Evolutionary conservation across 30 jellyfish, hydroid and myxozoan genomes (phyloP).

Genomic region (Hydractinia symbiolongicarpus): DNA sequence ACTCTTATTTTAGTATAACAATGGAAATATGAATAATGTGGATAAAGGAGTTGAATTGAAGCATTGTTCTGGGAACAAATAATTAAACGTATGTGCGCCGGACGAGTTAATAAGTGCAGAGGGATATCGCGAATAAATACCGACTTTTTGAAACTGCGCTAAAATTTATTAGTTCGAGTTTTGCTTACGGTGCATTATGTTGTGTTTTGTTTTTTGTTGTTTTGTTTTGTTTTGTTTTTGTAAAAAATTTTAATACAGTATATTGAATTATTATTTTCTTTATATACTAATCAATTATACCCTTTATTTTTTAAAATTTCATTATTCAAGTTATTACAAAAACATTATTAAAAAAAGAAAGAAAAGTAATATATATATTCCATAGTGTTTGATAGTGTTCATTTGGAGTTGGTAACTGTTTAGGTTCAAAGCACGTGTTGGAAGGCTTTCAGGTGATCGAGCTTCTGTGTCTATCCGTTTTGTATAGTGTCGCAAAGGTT

Average conservation of each 20-base stretch:
- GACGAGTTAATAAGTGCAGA: slow-evolving; percentile 15
- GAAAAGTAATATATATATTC: too few relatives aligned
- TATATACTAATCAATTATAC: not conserved
- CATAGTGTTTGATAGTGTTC: too few relatives aligned
- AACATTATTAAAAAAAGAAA: too few relatives aligned
- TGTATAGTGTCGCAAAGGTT: not conserved
- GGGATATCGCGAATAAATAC: slow-evolving; percentile 23
- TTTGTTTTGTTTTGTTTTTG: too few relatives aligned
- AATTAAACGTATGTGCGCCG: slow-evolving; percentile 27
- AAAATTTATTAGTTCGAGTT: slow-evolving; percentile 4
- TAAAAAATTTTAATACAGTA: too few relatives aligned
- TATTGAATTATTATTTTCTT: not conserved
- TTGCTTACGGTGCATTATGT: slow-evolving; percentile 1
- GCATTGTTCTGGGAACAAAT: slow-evolving; percentile 19
- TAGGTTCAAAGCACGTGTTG: too few relatives aligned
- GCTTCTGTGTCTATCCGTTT: too few relatives aligned
- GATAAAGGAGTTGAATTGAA: slow-evolving; percentile 19
- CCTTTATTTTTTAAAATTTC: not conserved
- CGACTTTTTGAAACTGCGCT: slow-evolving; percentile 33
- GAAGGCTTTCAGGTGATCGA: too few relatives aligned
- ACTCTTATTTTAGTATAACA: slow-evolving; percentile 15
- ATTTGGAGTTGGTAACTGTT: too few relatives aligned
- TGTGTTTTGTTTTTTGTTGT: not conserved
- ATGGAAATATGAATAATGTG: slow-evolving; percentile 16
- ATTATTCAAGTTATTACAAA: not conserved